Evolutionary conservation across 2,888 invertebrate genomes (phyloP).

Genomic region (Mayetiola destructor): DNA sequence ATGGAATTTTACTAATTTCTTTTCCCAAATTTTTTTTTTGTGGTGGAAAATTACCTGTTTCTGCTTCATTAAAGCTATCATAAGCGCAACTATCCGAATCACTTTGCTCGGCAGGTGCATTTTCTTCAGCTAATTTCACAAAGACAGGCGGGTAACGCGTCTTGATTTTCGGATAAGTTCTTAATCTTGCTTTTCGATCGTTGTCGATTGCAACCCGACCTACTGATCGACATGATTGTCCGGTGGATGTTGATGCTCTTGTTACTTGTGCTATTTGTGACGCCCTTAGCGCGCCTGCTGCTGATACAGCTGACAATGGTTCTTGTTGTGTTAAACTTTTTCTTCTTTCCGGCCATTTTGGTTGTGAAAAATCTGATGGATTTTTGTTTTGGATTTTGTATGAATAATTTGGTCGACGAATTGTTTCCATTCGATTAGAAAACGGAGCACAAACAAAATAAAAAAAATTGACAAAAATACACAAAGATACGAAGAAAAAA

Average conservation of each 20-base stretch:
- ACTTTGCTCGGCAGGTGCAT: neutral
- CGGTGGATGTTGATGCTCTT: neutral
- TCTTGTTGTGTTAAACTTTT: neutral
- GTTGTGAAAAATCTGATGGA: constrained; percentile 1
- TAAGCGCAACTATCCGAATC: constrained; percentile 22
- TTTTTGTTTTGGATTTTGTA: neutral
- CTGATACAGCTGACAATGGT: neutral
- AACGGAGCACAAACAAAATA: no score
- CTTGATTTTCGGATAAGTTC: neutral
- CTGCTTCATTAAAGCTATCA: constrained; percentile 22
- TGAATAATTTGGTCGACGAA: neutral
- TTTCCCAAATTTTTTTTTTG: no score
- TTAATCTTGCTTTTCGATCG: neutral
- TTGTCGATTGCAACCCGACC: neutral
- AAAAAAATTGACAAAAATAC: neutral
- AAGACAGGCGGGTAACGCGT: neutral
- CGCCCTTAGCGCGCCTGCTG: neutral
- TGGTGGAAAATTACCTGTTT: constrained; percentile 26
- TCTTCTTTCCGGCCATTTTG: constrained; percentile 6
- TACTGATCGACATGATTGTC: neutral
- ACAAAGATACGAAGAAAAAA: neutral
- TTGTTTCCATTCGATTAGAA: neutral
- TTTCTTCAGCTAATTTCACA: constrained; percentile 14
- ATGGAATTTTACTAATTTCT: no score
- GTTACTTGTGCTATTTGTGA: no score